phyloP scores from a whole-genome alignment of 2,113 vertebrate species.

The Oncorhynchus tshawytscha region DNA sequence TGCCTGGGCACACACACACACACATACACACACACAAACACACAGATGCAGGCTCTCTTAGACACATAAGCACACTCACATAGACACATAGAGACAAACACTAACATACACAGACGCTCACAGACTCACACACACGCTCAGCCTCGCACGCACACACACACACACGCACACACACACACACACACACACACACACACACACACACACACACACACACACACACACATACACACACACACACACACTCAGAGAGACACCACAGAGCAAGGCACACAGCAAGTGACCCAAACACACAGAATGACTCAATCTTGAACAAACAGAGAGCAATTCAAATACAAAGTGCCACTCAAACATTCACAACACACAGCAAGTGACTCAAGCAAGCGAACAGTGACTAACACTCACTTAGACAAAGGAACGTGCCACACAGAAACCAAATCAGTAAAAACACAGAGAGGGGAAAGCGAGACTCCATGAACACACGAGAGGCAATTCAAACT shows the following conservation, averaged over 20 bases:
- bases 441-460: background rate
- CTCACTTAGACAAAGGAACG: background rate
- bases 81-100: background rate
- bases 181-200: background rate
- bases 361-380: background rate
- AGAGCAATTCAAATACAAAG: background rate
- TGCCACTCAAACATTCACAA: background rate
- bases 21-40: background rate
- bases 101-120: too few species aligned
- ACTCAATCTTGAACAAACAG: background rate
- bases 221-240: too few species aligned
- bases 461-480: background rate
- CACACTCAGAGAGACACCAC: too few species aligned
- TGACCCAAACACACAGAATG: background rate
- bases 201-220: background rate
- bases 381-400: background rate
- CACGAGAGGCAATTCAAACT: background rate
- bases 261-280: background rate
- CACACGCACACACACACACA: background rate
- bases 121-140: background rate
- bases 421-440: background rate
- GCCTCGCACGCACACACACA: background rate
- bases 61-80: background rate
- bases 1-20: conserved; percentile 7
- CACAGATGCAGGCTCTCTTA: background rate